Conservation (phyloP, 2,888 invertebrate species). For the Napeogenes sylphis region DNA sequence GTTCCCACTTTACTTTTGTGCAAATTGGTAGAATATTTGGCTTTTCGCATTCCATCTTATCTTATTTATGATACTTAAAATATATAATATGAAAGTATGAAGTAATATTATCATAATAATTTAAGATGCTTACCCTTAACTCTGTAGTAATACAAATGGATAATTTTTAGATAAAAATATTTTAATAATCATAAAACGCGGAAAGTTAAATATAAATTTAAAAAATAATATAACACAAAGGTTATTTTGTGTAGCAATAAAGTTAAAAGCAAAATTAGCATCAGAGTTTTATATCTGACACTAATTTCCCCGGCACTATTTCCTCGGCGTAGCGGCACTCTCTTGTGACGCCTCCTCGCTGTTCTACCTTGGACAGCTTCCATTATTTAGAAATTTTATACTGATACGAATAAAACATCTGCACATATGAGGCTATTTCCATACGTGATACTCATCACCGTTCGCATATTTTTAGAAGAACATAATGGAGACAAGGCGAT, state of each 20-base stretch:
- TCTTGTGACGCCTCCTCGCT: slow-evolving; percentile 55
- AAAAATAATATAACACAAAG: no score
- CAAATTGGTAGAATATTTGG: slow-evolving; percentile 54
- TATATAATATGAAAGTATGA: background rate
- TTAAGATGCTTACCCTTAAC: background rate
- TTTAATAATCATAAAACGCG: no score
- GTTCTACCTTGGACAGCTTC: slow-evolving; percentile 56
- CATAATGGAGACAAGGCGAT: slow-evolving; percentile 12
- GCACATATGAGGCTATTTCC: slow-evolving; percentile 32
- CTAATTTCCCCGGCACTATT: slow-evolving; percentile 47
- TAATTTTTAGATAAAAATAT: no score
- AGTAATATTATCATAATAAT: background rate
- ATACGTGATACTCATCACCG: slow-evolving; percentile 25
- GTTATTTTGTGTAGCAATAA: slow-evolving; percentile 43
- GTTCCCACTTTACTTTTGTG: slow-evolving; percentile 65
- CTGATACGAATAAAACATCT: slow-evolving; percentile 47
- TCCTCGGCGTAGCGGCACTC: slow-evolving; percentile 44
- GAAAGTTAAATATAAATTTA: no score
- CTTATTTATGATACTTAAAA: slow-evolving; percentile 48
- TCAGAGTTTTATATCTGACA: slow-evolving; percentile 58
- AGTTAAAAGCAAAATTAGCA: slow-evolving; percentile 50
- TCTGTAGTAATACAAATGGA: no score
- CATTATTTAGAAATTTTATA: slow-evolving; percentile 61
- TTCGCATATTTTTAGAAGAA: slow-evolving; percentile 17
- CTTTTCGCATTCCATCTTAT: slow-evolving; percentile 50